phyloP scores from a whole-genome alignment of 2,113 vertebrate genomes.

The Elanoides forficatus region DNA sequence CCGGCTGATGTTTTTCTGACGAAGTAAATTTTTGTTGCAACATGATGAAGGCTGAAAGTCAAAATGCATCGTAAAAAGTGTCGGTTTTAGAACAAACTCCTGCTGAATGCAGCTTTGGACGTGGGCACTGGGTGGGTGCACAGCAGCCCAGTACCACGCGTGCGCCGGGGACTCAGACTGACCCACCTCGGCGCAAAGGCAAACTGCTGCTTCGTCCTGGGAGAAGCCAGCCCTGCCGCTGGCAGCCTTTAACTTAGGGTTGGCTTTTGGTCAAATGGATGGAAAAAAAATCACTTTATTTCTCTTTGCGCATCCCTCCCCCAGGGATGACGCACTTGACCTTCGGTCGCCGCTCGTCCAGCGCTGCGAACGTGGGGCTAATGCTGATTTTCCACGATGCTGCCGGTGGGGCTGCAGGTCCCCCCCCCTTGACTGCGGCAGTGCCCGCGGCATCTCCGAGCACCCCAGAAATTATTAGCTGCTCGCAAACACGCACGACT shows the following conservation, averaged over 20 bases:
- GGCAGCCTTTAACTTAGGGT: neutral
- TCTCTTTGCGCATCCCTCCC: neutral
- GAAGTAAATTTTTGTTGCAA: neutral
- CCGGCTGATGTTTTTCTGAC: neutral
- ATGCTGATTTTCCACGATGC: neutral
- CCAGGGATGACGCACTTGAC: neutral
- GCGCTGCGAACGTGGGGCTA: neutral
- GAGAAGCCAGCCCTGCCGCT: neutral
- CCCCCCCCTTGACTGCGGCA: too few species aligned
- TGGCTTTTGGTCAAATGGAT: neutral
- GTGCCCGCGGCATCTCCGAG: neutral
- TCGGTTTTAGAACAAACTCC: neutral
- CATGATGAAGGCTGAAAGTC: neutral
- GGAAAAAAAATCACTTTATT: neutral
- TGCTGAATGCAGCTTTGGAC: neutral
- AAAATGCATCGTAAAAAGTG: neutral
- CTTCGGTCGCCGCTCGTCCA: neutral
- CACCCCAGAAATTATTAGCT: neutral
- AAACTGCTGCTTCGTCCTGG: neutral
- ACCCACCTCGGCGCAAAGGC: too few species aligned
- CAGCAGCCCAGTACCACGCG: neutral
- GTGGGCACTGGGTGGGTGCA: too few species aligned
- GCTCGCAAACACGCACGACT: rapidly evolving
- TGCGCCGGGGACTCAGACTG: neutral
- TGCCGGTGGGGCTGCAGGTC: neutral